Base-by-base conservation (phyloP, 1,140 invertebrate species). In the Nephotettix cincticeps region DNA sequence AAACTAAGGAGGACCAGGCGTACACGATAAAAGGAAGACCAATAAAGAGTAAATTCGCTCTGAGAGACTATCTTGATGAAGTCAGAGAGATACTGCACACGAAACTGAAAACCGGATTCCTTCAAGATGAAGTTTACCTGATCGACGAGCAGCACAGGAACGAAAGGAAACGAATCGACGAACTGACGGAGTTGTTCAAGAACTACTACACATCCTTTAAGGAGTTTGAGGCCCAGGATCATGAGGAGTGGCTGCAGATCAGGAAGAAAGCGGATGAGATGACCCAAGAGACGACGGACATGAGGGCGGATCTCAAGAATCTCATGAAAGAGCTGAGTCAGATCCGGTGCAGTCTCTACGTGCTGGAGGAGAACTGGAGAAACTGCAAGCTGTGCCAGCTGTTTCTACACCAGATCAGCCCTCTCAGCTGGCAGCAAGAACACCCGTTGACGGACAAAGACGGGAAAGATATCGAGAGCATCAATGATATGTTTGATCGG, bases 301-400 rank as follows among this genome's bases (percentile, higher is more conserved):
- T 43, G 64, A 67, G 40, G 45, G 67, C 45, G n/a, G 67, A 51
- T 11, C n/a, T 58, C 25, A 69, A 69, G 29, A 19, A 29, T 1
- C 45, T 69, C 1, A 69, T 69, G 67, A 58, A 69, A 21, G 67
- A 69, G 17, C 47, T 69, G 30, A 69, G 51, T 32, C 29, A 69
- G 19, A 28, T 69, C 4, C 43, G 45, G 13, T 45, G 25, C n/a
- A 47, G 14, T 28, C 29, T 58, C 17, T 58, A 56, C 45, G 51
- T 69, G 21, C 51, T 69, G 1, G 67, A 69, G 23, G 67, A 69
- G 28, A 30, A 29, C 1, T 69, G 67, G 67, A 69, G 67, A n/a
- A 69, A 69, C 30, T 69, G 67, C 21, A 69, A 69, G n/a, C 45
- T 69, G 1, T 69, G 45, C 47, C 67, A 69, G 23, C 28, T 54